Conservation (phyloP, 1,140 invertebrate genomes). For the Halictus rubicundus region DNA sequence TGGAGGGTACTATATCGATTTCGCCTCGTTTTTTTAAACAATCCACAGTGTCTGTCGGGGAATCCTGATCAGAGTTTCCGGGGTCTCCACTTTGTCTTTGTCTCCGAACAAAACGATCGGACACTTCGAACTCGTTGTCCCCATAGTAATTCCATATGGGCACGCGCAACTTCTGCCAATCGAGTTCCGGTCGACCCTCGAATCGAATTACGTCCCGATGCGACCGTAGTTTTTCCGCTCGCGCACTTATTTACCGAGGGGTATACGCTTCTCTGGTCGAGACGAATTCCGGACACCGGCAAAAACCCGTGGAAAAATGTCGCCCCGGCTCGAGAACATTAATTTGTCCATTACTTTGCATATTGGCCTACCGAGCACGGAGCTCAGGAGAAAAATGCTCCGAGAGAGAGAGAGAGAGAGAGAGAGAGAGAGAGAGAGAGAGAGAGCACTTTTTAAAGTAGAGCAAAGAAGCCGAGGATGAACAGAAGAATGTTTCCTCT, state of each 20-base stretch:
- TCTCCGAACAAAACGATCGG: conserved; percentile 38
- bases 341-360: background rate
- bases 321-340: background rate
- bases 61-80: conserved; percentile 1
- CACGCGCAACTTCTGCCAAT: conserved; percentile 52
- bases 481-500: too few species aligned
- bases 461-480: too few species aligned
- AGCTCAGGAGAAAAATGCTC: too few species aligned
- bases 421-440: too few species aligned
- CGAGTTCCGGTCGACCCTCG: conserved; percentile 42
- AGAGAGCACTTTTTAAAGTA: too few species aligned
- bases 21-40: conserved; percentile 1
- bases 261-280: background rate
- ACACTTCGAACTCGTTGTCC: conserved; percentile 39
- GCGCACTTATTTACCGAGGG: conserved; percentile 53
- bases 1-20: background rate
- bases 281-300: background rate
- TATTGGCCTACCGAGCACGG: too few species aligned
- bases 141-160: conserved; percentile 52
- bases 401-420: too few species aligned
- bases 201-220: conserved; percentile 52
- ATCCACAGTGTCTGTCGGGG: background rate
- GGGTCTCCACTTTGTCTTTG: conserved; percentile 21
- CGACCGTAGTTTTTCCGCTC: conserved; percentile 34
- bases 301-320: background rate